These are phyloP conservation scores for Drosophila baimaii DNA, from an alignment of 1,140 invertebrate species.

Conservation along the genomic window DNA sequence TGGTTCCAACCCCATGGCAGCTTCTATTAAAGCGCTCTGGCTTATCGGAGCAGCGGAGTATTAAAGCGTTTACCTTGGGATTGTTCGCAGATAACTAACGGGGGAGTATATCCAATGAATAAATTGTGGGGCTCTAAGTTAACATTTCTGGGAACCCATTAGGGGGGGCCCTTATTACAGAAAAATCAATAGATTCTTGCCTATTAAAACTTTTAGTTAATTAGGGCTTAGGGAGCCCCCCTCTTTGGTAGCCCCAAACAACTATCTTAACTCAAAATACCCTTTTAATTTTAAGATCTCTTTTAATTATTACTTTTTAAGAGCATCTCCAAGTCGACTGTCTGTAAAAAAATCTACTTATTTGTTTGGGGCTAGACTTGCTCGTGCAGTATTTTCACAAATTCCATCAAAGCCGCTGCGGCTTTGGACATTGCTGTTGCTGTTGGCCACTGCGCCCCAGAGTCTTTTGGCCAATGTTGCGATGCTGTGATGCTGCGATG, in stretches of 20 bases:
- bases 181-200: conserved; percentile 3
- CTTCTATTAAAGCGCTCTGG: conserved; percentile 1
- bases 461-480: conserved; percentile 24
- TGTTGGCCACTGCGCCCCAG: conserved; percentile 36
- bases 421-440: conserved; percentile 34
- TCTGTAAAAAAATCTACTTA: not conserved
- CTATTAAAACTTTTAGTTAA: conserved; percentile 5
- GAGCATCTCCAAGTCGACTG: conserved; percentile 2
- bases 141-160: not conserved
- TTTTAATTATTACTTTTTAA: not conserved
- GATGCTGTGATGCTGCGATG: conserved; percentile 26
- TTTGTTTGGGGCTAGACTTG: conserved; percentile 22
- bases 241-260: not conserved
- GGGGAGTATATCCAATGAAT: conserved; percentile 8
- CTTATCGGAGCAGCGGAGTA: conserved; percentile 11
- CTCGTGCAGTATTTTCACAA: conserved; percentile 43
- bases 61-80: conserved; percentile 10
- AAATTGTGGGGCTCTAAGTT: not conserved
- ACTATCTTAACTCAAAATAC: too few species aligned
- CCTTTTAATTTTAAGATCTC: not conserved
- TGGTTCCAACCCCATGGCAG: not conserved
- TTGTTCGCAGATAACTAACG: not conserved
- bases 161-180: not conserved
- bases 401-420: conserved; percentile 62
- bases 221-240: not conserved